A percentile compares a stretch with the other conserved stretches of the same genome.
Conservation (phyloP, 2,888 invertebrate genomes). For the Tanypteryx hageni region DNA sequence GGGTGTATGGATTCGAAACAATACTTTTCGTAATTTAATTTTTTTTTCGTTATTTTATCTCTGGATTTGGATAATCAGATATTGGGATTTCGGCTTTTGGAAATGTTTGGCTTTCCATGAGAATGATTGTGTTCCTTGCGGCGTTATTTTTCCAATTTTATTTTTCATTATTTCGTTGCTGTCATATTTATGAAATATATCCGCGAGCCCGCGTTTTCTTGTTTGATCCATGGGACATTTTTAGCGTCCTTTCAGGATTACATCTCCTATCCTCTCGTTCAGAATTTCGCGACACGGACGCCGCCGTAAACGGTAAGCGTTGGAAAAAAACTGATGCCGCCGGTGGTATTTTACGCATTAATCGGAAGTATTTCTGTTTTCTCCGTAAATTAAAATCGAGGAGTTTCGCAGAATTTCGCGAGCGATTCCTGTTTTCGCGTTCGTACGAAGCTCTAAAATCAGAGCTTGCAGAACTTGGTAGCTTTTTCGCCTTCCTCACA, state of each 20-base stretch:
- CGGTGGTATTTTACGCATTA: background rate
- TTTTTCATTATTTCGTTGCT: background rate
- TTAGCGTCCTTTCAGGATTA: background rate
- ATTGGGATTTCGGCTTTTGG: constrained; percentile 15
- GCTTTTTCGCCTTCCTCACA: background rate
- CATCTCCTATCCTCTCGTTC: background rate
- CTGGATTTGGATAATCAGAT: constrained; percentile 35
- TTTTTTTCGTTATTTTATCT: constrained; percentile 17
- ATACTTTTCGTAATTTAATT: constrained; percentile 32
- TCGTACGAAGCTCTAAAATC: no score
- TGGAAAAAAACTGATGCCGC: background rate
- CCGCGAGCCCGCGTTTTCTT: background rate
- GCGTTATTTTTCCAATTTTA: background rate
- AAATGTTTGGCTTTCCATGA: constrained; percentile 29
- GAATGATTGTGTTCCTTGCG: constrained; percentile 30
- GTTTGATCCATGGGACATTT: background rate
- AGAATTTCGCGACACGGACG: constrained; percentile 2
- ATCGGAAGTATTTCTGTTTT: no score
- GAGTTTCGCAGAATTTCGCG: no score
- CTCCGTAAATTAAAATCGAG: no score
- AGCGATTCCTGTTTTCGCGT: no score
- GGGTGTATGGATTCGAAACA: constrained; percentile 11
- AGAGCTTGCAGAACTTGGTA: background rate
- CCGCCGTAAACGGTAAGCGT: background rate
- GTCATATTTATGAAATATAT: constrained; percentile 35